These are phyloP conservation scores for Cotesia typhae DNA, from an alignment of 1,140 invertebrate species.

Conservation along the genomic window DNA sequence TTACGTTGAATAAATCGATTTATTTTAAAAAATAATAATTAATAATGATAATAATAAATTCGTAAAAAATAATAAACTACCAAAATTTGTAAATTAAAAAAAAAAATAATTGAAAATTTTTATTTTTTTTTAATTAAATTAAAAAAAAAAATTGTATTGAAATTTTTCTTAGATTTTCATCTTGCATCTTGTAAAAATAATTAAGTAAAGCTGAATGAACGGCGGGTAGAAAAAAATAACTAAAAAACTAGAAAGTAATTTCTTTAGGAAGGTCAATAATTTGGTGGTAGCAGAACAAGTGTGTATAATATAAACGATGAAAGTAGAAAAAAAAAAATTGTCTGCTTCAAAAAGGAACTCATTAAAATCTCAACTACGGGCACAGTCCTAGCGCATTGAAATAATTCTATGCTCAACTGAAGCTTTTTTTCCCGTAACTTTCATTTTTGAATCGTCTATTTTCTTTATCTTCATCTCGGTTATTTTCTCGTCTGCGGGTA, in stretches of 20 bases:
- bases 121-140: too few relatives aligned
- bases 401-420: constrained; percentile 48
- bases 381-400: constrained; percentile 53
- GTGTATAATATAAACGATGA: constrained; percentile 6
- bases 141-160: too few relatives aligned
- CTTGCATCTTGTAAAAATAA: constrained; percentile 4
- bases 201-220: constrained; percentile 9
- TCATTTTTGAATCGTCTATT: too few relatives aligned
- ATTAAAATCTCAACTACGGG: constrained; percentile 56
- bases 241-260: constrained; percentile 21
- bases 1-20: too few relatives aligned
- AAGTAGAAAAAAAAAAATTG: constrained; percentile 11
- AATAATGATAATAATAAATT: too few relatives aligned
- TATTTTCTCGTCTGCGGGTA: neutral
- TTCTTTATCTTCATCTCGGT: too few relatives aligned
- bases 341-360: constrained; percentile 49
- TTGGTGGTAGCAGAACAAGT: constrained; percentile 27
- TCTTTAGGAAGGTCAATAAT: constrained; percentile 27
- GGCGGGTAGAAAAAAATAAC: constrained; percentile 3
- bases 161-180: too few relatives aligned
- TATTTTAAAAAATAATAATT: too few relatives aligned
- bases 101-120: too few relatives aligned
- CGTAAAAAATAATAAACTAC: too few relatives aligned
- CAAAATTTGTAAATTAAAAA: too few relatives aligned
- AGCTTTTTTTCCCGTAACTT: constrained; percentile 9